A percentile compares a stretch with the other conserved stretches of the same genome.
Evolutionary conservation across 2,113 vertebrate genomes (phyloP).

Genomic region (Chamaetylas fuelleborni): DNA sequence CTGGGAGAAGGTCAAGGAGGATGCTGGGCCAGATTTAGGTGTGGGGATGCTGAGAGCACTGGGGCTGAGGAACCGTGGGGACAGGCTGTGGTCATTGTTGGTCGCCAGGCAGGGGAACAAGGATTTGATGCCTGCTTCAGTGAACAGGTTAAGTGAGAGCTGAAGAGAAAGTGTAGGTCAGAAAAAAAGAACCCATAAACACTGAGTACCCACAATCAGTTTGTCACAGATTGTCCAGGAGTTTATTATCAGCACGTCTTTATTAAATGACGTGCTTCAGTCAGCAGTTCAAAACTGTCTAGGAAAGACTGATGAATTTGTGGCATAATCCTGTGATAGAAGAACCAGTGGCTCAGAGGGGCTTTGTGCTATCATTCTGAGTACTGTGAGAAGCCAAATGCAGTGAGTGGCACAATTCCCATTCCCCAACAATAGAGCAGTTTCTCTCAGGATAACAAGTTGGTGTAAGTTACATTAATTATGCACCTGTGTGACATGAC

Average conservation of each 20-base stretch:
- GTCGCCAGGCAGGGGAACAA: not conserved
- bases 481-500: conserved; percentile 5
- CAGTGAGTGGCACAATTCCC: conserved; percentile 24
- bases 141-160: not conserved
- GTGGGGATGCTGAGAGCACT: fast-evolving
- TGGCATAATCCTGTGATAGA: not conserved
- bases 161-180: not conserved
- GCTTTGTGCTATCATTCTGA: not conserved
- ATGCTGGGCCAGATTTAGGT: not conserved
- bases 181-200: not conserved
- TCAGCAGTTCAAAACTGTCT: not conserved
- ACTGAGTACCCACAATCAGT: not conserved
- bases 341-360: not conserved
- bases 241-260: not conserved
- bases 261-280: not conserved
- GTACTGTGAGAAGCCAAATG: not conserved
- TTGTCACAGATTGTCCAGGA: not conserved
- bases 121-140: not conserved
- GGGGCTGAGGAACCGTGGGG: fast-evolving
- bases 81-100: not conserved
- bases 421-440: conserved; percentile 8
- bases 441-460: not conserved
- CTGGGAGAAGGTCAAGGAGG: not conserved
- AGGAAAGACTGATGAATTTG: not conserved
- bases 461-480: conserved; percentile 2